phyloP scores from a whole-genome alignment of 2,797 vertebrate genomes.

The Eulemur coronatus region DNA sequence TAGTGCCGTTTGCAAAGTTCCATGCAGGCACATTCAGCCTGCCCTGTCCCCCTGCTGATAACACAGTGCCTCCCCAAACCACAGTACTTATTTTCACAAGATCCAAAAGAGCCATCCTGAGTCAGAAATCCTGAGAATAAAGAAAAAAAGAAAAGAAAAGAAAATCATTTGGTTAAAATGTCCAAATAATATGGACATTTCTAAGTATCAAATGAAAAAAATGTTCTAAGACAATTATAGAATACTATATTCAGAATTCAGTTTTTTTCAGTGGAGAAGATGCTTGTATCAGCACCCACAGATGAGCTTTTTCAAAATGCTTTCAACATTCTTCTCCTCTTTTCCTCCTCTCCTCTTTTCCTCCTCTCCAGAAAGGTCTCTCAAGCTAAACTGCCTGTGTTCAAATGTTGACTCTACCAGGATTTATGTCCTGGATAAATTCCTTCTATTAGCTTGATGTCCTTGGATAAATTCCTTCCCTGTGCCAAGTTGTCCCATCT shows the following conservation, averaged over 20 bases:
- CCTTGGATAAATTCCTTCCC: neutral
- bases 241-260: neutral
- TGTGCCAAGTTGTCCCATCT: neutral
- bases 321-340: neutral
- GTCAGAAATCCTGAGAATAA: conserved; percentile 84
- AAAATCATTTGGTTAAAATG: neutral
- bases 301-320: neutral
- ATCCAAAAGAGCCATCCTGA: conserved; percentile 82
- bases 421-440: neutral
- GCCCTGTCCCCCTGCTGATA: conserved; percentile 86
- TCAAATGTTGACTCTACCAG: neutral
- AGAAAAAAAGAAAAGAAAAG: neutral
- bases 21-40: conserved; percentile 94
- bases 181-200: neutral
- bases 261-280: neutral
- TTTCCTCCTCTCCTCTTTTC: neutral
- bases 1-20: conserved; percentile 93
- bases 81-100: conserved; percentile 96
- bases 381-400: neutral
- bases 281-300: neutral
- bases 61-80: conserved; percentile 94
- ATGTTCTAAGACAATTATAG: neutral
- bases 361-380: neutral
- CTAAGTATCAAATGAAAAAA: neutral
- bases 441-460: neutral